Base-by-base conservation (phyloP, 2,797 vertebrate species). In the Protonibea diacanthus region DNA sequence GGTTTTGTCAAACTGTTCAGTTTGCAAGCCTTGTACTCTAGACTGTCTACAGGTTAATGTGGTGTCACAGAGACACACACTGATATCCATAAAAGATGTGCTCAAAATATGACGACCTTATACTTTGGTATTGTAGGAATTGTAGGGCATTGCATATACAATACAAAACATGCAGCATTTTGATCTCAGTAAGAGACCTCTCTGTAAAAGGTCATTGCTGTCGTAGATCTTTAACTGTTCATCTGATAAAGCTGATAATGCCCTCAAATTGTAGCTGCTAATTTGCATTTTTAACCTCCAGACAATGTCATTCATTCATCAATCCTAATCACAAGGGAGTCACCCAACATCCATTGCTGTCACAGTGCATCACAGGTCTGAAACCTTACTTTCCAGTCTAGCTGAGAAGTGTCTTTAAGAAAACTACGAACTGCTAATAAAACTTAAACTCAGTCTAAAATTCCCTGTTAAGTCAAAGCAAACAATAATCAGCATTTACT, bases 181-280 rank as follows among this genome's bases (percentile, higher is more conserved):
- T 29, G 18, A 64, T 40, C 1, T 53, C 18, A 25, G 18, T 45
- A 29, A 52, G 21, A 52, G 21, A 44, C 23, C 33, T 21, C 18
- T 55, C 3, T 33, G 7, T 61, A 27, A 51, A 38, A 14, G 42
- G 51, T 58, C 15, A 29, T 61, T 23, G 42, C 18, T 20, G 27
- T 27, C 0, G 12, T 11, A 25, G 8, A 14, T 61, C 27, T 53
- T 25, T 63, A 33, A 38, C 51, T 64, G 38, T 63, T 69, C 27
- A 82, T 47, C 29, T 21, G 52, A 69, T 48, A 53, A 27, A 17
- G 29, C 49, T 49, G 23, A 21, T 47, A 69, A 78, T 69, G 48
- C 21, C 70, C 48, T 29, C 21, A 70, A 78, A 61, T 59, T 74
- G 65, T 25, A 52, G 51, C 57, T 62, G 67, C 49, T 58, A 51